Percentiles rank a stretch among this genome's conserved stretches.
Evolutionary conservation across 2,113 vertebrate genomes (phyloP).

Genomic region (Melanostigma gelatinosum): DNA sequence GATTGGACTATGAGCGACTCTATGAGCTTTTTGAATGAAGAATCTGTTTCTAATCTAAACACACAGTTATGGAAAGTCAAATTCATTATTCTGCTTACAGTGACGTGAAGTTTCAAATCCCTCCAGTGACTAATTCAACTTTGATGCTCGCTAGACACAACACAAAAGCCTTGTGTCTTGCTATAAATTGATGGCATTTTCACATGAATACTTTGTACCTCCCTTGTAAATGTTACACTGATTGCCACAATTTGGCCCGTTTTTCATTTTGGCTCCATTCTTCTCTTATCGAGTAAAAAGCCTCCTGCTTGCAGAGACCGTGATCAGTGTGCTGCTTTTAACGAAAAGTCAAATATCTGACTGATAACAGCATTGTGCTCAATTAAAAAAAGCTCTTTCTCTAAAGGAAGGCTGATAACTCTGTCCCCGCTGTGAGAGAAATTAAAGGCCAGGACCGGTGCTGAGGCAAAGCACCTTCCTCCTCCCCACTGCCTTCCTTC

Average conservation of each 20-base stretch:
- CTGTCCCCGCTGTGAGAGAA: slow-evolving; percentile 48
- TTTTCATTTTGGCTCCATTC: slow-evolving; percentile 43
- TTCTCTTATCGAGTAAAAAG: slow-evolving; percentile 52
- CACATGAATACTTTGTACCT: slow-evolving; percentile 14
- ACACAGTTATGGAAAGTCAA: background rate
- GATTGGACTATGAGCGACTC: background rate
- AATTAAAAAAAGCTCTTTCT: slow-evolving; percentile 51
- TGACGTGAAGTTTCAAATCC: background rate
- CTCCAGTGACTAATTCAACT: slow-evolving; percentile 6
- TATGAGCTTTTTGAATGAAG: background rate
- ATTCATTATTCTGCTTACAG: background rate
- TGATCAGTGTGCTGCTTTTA: slow-evolving; percentile 41
- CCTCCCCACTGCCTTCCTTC: background rate
- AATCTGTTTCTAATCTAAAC: background rate
- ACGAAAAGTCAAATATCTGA: slow-evolving; percentile 32
- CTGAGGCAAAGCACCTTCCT: background rate
- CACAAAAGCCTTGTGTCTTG: slow-evolving; percentile 41
- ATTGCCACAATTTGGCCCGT: slow-evolving; percentile 37
- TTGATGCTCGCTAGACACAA: background rate
- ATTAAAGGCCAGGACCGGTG: slow-evolving; percentile 43
- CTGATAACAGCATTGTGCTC: slow-evolving; percentile 37
- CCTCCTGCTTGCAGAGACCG: slow-evolving; percentile 25
- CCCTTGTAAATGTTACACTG: slow-evolving; percentile 49
- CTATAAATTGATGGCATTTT: slow-evolving; percentile 52
- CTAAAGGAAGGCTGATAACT: slow-evolving; percentile 44